Evolutionary conservation across 2,888 invertebrate species (phyloP), one percentile per base, ranked within the genome.

Genomic region (Lithophane ornitopus): DNA sequence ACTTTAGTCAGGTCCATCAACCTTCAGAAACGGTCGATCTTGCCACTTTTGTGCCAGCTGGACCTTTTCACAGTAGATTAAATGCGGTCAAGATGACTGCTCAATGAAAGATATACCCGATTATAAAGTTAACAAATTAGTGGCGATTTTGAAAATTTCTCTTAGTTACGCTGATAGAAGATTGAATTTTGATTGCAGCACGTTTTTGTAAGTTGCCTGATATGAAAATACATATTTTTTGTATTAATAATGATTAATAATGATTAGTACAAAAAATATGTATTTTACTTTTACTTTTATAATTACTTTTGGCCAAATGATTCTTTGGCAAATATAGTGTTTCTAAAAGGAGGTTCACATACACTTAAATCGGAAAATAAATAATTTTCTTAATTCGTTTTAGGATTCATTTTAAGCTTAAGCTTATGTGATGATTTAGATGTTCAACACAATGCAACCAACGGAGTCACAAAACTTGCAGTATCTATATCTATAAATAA

Each of bases 1-100:
- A 65, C 74, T 80, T 62, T 67, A 54, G 66, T 84, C 74, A 74
- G 80, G 54, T 54, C 49, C 67, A 81, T 84, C 74, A 81, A 70
- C 58, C 70, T 67, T 72, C 54, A 70, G 69, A 66, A 80, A 80
- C 28, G 22, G 65, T 3, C 14, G 54, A 79, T 59, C 59, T 72
- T 28, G 39, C 62, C 70, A 68, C 28, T 76, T 84, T 82, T 70
- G 44, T 68, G 71, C 69, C 16, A 69, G 44, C 52, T 63, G 52
- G 62, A 62, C 54, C 56, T 74, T 74, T 78, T 79, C 61, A 73
- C 52, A 67, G 56, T 59, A 76, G 54, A 82, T 78, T 85, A 62
- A 85, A 67, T 74, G 65, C 16, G 54, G 56, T 65, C 52, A 58
- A 78, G 61, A 70, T 72, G 9, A 34, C 46, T 67, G n/a, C 54